Conservation (phyloP, 2,113 vertebrate genomes). For the Cavia aperea region DNA sequence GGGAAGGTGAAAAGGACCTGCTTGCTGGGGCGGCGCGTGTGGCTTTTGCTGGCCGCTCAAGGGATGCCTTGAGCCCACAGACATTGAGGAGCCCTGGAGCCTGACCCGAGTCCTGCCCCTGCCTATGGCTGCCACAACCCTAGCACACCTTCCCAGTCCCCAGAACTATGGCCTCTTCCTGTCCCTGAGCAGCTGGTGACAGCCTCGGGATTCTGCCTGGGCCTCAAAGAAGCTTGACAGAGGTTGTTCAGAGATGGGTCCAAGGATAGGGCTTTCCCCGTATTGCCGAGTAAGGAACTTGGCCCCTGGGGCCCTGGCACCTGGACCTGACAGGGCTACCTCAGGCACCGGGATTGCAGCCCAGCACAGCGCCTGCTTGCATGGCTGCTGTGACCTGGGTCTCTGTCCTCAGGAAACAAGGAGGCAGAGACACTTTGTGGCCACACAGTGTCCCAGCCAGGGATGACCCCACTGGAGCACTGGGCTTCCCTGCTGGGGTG, state of each 20-base stretch:
- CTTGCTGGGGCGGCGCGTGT: not conserved
- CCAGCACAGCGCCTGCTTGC: too few relatives aligned
- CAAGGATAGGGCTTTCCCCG: not conserved
- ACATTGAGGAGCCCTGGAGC: not conserved
- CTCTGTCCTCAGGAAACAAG: not conserved
- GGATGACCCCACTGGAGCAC: too few relatives aligned
- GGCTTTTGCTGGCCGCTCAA: too few relatives aligned
- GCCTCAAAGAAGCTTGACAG: not conserved
- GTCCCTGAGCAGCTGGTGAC: rapidly evolving
- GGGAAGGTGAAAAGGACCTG: not conserved
- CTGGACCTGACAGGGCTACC: rapidly evolving
- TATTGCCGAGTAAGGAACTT: rapidly evolving
- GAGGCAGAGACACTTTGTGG: rapidly evolving
- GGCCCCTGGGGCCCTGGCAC: too few relatives aligned
- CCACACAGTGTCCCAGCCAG: rapidly evolving
- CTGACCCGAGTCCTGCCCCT: not conserved
- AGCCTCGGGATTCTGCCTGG: not conserved
- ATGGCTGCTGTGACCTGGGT: not conserved
- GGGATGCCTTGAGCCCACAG: too few relatives aligned
- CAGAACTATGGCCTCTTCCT: not conserved
- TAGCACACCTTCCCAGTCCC: rapidly evolving
- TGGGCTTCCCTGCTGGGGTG: not conserved
- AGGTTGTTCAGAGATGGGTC: not conserved
- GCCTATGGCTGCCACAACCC: not conserved
- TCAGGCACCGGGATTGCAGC: rapidly evolving